These are phyloP conservation scores for Acanthococcus lagerstroemiae DNA, from an alignment of 2,888 invertebrate species.

Conservation along the genomic window DNA sequence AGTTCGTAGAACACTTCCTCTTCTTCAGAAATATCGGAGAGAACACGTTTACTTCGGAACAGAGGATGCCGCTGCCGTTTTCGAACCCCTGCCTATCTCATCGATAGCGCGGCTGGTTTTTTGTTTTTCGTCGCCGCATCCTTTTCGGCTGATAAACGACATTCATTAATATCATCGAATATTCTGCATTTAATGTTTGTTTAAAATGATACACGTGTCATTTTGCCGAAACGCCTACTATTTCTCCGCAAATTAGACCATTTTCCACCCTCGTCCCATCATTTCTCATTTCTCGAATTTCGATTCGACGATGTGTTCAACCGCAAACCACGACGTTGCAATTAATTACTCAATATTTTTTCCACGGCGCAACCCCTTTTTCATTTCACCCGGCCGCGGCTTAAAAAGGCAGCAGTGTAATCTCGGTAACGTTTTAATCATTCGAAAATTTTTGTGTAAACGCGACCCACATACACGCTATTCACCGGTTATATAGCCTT, in stretches of 20 bases:
- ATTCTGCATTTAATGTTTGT: constrained; percentile 30
- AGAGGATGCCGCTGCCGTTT: no score
- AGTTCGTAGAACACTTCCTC: no score
- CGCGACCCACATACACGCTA: no score
- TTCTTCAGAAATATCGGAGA: no score
- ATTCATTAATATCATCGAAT: constrained; percentile 25
- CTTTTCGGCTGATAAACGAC: constrained; percentile 18
- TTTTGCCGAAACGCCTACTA: constrained; percentile 25
- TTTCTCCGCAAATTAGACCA: constrained; percentile 27
- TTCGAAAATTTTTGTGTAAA: no score
- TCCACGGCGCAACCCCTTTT: background rate
- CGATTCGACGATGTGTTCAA: constrained; percentile 19
- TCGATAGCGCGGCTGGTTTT: constrained; percentile 8
- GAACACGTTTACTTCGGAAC: no score
- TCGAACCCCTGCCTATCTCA: constrained; percentile 16
- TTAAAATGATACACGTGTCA: constrained; percentile 29
- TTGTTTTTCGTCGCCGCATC: constrained; percentile 15
- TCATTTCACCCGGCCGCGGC: background rate
- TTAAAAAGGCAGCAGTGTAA: background rate
- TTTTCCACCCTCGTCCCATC: constrained; percentile 1
- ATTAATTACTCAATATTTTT: constrained; percentile 21
- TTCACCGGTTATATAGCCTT: no score
- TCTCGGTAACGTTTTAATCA: background rate
- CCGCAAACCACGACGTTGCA: constrained; percentile 20
- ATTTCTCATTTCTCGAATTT: constrained; percentile 20